Evolutionary conservation across 2,797 vertebrate genomes (phyloP), one percentile per base, ranked within the genome.

Genomic region (Picus viridis): DNA sequence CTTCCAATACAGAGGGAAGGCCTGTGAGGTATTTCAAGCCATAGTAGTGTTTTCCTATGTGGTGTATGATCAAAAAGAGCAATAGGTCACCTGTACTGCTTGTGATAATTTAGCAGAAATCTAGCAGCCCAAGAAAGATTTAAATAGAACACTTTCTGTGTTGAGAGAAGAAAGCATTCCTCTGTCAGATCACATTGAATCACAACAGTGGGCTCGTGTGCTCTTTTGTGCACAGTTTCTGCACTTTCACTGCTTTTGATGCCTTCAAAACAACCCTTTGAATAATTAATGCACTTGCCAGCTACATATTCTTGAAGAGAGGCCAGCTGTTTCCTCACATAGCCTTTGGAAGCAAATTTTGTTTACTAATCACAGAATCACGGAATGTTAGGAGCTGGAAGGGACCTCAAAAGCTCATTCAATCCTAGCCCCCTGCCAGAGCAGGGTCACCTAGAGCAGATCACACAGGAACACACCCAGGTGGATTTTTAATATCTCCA

Each of bases 271-370:
- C 88, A 88, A 67, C 89, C 4, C 86, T 90, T 26, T 94, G 76
- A 32, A 67, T 89, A 94, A 92, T 88, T 79, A 92, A 92, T 83
- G 78, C 74, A 92, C 51, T 83, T 94, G 74, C 65, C 84, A 80
- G 68, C 67, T 84, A 30, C 80, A 78, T 58, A 90, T 95, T 91
- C 64, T 91, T 26, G 51, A 92, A 95, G 59, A 30, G 39, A 93
- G 36, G 92, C 30, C 63, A 89, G 92, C 92, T 95, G 84, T 57
- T 89, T 96, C 80, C 82, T 95, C 79, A 80, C 61, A 75, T 30
- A 89, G 85, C 49, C 26, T 77, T 96, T 68, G 89, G 91, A 92
- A 95, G 83, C 87, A 94, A 93, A 89, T 90, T 69, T 90, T 95
- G 88, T 94, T 95, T 97, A 94, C 94, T 96, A 16, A 43, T 43